Percentiles rank a stretch among this genome's conserved stretches.
Conservation (phyloP, 2,113 vertebrate species). For the Vulpes ferrilata region DNA sequence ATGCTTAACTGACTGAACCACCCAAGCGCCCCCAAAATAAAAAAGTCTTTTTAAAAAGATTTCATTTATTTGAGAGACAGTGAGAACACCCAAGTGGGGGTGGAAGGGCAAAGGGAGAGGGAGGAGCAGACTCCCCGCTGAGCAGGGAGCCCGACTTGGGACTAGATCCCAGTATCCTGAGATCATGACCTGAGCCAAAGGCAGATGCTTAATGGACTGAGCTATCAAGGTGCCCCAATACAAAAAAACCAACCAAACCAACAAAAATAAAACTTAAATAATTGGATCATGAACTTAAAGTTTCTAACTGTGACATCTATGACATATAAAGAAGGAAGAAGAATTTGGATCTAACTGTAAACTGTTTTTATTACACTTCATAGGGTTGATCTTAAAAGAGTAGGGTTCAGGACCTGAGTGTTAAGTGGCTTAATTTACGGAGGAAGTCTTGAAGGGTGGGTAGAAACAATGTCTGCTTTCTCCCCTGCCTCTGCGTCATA, state of each 20-base stretch:
- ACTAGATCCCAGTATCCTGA: too few species aligned
- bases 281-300: neutral
- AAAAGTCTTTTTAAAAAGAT: too few species aligned
- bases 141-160: too few species aligned
- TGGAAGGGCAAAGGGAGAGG: too few species aligned
- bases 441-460: neutral
- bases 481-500: neutral
- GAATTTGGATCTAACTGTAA: neutral
- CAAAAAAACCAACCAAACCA: neutral
- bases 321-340: neutral
- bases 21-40: too few species aligned
- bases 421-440: neutral
- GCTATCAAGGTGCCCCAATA: neutral
- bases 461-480: neutral
- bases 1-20: neutral
- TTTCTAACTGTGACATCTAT: neutral
- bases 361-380: neutral
- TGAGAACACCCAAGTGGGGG: too few species aligned
- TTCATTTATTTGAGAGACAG: too few species aligned
- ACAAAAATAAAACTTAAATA: neutral
- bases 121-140: too few species aligned
- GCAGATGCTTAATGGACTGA: neutral
- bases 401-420: neutral
- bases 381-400: neutral
- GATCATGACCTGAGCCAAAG: too few species aligned